phyloP scores from a whole-genome alignment of 2,113 vertebrate species.

The Ochotona princeps region DNA sequence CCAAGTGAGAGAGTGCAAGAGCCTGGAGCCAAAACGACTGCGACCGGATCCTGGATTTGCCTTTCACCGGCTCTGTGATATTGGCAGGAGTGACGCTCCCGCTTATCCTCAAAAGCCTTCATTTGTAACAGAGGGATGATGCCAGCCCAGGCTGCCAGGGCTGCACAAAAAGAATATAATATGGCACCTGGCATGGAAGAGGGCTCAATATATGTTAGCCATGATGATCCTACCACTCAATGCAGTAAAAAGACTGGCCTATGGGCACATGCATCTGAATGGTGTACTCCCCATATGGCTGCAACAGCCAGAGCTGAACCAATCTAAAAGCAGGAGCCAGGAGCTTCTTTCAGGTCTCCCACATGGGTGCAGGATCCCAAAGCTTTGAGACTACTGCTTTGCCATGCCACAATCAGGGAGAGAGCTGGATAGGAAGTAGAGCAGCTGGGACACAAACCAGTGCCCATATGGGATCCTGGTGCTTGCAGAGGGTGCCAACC shows the following conservation, averaged over 20 bases:
- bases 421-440: no score
- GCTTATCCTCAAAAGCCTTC: slow-evolving; percentile 61
- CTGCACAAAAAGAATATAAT: background rate
- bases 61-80: slow-evolving; percentile 44
- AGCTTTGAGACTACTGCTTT: no score
- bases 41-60: slow-evolving; percentile 21
- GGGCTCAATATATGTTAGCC: background rate
- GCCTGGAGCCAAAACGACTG: background rate
- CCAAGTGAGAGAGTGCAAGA: background rate
- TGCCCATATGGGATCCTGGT: no score
- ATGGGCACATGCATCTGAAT: slow-evolving; percentile 2
- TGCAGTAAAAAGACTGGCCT: slow-evolving; percentile 34
- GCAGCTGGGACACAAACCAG: no score
- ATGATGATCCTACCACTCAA: background rate
- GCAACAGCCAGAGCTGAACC: no score
- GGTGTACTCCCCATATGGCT: no score
- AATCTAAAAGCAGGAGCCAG: no score
- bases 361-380: no score
- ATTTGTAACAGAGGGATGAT: background rate
- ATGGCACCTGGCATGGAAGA: background rate
- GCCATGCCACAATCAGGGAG: no score
- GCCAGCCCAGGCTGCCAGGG: background rate
- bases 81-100: slow-evolving; percentile 12
- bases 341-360: no score
- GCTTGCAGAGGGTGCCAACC: no score